A percentile compares a stretch with the other conserved stretches of the same genome.
phyloP scores from a whole-genome alignment of 2,113 vertebrate genomes.

The Sialia sialis region DNA sequence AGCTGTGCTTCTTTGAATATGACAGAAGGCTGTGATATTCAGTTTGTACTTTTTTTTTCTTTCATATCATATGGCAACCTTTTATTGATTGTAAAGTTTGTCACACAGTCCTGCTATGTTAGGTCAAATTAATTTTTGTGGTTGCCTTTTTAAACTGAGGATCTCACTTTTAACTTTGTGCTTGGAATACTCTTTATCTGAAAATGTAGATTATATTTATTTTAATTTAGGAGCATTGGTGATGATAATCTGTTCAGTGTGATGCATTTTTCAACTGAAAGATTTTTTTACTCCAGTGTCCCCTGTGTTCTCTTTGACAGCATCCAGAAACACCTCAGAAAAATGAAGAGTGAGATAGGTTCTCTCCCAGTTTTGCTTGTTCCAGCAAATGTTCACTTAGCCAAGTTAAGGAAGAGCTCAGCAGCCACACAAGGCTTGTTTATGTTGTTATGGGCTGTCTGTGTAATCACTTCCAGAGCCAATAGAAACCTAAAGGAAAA shows the following conservation, averaged over 20 bases:
- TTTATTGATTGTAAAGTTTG: background rate
- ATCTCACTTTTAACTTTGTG: background rate
- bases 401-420: background rate
- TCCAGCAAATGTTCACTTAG: constrained; percentile 38
- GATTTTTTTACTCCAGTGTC: background rate
- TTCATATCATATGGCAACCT: background rate
- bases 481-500: constrained; percentile 41
- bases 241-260: background rate
- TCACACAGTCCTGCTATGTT: background rate
- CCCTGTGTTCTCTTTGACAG: background rate
- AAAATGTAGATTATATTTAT: background rate
- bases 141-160: background rate
- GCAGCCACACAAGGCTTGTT: constrained; percentile 28
- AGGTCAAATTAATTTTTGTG: background rate
- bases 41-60: background rate
- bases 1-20: background rate
- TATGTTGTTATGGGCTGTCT: constrained; percentile 39
- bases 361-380: background rate
- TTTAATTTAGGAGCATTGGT: background rate
- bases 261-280: background rate
- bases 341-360: background rate
- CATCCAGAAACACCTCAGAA: background rate
- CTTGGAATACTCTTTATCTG: background rate
- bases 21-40: background rate
- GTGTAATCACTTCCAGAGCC: constrained; percentile 19